Evolutionary conservation across 2,797 vertebrate genomes (phyloP).

Genomic region (Somateria mollissima): DNA sequence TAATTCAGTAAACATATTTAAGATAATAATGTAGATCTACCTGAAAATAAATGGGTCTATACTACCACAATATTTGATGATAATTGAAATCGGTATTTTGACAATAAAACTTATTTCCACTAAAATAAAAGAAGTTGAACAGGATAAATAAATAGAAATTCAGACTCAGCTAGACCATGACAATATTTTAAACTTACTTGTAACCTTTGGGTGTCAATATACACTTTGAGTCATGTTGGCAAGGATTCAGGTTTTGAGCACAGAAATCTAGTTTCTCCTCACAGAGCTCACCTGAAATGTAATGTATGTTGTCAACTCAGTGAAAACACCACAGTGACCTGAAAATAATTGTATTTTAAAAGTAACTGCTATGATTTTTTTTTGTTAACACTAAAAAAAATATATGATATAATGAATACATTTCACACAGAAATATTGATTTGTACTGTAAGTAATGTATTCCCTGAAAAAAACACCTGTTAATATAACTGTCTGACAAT

Average conservation of each 20-base stretch:
- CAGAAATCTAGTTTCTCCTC: slow-evolving; percentile 98
- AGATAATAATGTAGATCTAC: neutral
- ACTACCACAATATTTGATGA: neutral
- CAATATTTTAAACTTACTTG: slow-evolving; percentile 84
- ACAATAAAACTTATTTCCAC: neutral
- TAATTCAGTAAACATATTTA: slow-evolving; percentile 3
- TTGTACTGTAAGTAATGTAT: neutral
- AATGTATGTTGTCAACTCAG: slow-evolving; percentile 53
- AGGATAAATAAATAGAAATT: neutral
- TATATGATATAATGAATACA: neutral
- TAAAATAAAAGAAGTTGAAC: neutral
- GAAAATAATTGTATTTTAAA: neutral
- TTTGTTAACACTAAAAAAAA: neutral
- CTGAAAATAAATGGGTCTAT: neutral
- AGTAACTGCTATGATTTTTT: neutral
- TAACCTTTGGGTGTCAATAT: slow-evolving; percentile 91
- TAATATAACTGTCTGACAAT: slow-evolving; percentile 22
- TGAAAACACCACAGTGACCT: neutral
- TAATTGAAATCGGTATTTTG: neutral
- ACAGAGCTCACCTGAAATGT: slow-evolving; percentile 91
- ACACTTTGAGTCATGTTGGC: slow-evolving; percentile 97
- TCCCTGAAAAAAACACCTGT: neutral
- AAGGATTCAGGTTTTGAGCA: slow-evolving; percentile 92
- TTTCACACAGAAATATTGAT: neutral
- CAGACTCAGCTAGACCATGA: neutral